Conservation (phyloP, 2,113 vertebrate genomes). For the Pomatostomus ruficeps region DNA sequence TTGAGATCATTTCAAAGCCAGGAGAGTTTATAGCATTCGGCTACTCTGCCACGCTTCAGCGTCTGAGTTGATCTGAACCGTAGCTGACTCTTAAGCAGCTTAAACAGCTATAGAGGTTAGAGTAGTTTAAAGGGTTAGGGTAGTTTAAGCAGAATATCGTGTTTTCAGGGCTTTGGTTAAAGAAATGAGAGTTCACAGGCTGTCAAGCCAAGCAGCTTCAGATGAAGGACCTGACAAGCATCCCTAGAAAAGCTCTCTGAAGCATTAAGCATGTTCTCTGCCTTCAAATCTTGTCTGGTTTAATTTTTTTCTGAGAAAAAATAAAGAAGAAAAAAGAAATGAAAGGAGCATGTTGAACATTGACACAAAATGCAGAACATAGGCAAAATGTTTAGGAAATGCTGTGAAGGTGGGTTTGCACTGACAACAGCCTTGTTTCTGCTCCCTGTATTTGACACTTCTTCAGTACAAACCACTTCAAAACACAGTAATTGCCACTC, state of each 20-base stretch:
- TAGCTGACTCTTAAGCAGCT: conserved; percentile 14
- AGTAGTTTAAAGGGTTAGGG: conserved; percentile 7
- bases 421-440: not conserved
- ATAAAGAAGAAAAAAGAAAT: not conserved
- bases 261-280: not conserved
- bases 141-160: not conserved
- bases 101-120: not conserved
- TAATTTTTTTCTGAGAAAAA: not conserved
- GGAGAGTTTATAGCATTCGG: not conserved
- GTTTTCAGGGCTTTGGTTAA: not conserved
- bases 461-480: not conserved
- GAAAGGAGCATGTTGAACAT: not conserved
- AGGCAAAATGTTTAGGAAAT: not conserved
- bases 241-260: not conserved
- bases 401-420: not conserved
- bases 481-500: not conserved
- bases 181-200: not conserved
- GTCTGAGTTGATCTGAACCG: not conserved
- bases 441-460: not conserved
- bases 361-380: not conserved
- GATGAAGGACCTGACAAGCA: not conserved
- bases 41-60: not conserved
- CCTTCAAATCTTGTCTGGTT: not conserved
- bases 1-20: conserved; percentile 27
- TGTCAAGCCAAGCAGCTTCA: not conserved